Base-by-base conservation (phyloP, 2,113 vertebrate species). In the Aptenodytes forsteri region DNA sequence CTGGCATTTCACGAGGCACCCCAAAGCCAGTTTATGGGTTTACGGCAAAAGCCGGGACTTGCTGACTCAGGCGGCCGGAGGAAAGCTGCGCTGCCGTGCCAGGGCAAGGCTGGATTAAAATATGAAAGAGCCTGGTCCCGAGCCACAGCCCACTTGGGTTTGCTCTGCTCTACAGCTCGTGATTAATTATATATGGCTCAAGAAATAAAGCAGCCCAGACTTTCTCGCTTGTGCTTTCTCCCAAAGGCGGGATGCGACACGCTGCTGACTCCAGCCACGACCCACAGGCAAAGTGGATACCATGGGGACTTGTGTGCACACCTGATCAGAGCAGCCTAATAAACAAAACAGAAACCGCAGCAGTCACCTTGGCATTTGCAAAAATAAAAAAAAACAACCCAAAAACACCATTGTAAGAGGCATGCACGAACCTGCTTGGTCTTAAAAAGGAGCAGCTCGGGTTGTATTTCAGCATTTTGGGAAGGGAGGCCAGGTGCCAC, bases 201-300 rank as follows among this genome's bases (percentile, higher is more conserved):
- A 95, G 93, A 77, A 94, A 78, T 52, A 87, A 73, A 94, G 67
- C 87, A 65, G 80, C 62, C 58, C 64, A 47, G 90, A 13, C 40
- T 12, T 80, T 13, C 64, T 47, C 6, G 1, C 9, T 56, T 9
- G 1, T 36, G 55, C 38, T 36, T 36, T 64, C 62, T 69, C 83
- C 67, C 49, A 6, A 52, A 76, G 86, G 38, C 0, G 1, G 65
- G 80, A 61, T 6, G 83, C 42, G 23, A 52, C 15, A 1, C 0
- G 0, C 70, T 4, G 6, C 30, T 1, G 9, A 4, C 44, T n/a
- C 73, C 6, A 0, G 86, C n/a, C 2, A 4, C 0, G 18, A 44
- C 40, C 0, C 0, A 20, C 0, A 0, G 82, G 62, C 23, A 13
- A 32, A 64, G 62, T 0, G 2, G 32, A 2, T 6, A 30, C 38